Evolutionary conservation across 2,113 vertebrate genomes (phyloP), one percentile per base, ranked within the genome.

Genomic region (Stigmatopora nigra): DNA sequence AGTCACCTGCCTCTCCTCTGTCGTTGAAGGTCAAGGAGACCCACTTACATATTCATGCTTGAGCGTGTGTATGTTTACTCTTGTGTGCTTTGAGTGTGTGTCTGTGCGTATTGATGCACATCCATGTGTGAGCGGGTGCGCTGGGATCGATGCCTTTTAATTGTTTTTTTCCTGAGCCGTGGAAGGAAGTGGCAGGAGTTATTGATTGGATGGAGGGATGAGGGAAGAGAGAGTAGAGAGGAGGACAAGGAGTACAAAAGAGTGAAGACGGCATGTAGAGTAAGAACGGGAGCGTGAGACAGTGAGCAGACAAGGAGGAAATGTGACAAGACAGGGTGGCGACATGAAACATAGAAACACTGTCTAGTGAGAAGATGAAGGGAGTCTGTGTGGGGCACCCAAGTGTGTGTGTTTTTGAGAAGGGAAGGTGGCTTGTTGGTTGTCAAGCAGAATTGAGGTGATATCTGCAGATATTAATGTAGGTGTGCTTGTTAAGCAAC

Each of bases 1-100:
- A 90, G 89, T 91, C 88, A 91, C 89, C 89, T 90, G 89, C 88
- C 84, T 88, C 86, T 79, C 83, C 80, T 78, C 78, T 72, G 85
- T 86, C 89, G 89, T 88, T 99, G 95, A 99, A 99, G 97, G 96
- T 98, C 96, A 98, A 96, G 95, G 93, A 93, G 92, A 93, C 89
- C 91, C 91, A 94, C 93, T 94, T 96, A 95, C 94, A 99, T 98
- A 99, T 98, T 98, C 96, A 99, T 95, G 86, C 78, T 87, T 83
- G 84, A 86, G 70, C 49, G 86, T 14, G 65, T 72, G 65, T 72
- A 38, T 71, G 63, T 45, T 64, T 47, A 57, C 63, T 51, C 55
- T 56, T 49, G 73, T 67, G 70, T 71, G 57, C 65, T 58, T 49
- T 67, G 25, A 65, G 35, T 65, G 55, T 69, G 53, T 63, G 51